phyloP scores from a whole-genome alignment of 2,797 vertebrate genomes.

The Myotis vivesi region DNA sequence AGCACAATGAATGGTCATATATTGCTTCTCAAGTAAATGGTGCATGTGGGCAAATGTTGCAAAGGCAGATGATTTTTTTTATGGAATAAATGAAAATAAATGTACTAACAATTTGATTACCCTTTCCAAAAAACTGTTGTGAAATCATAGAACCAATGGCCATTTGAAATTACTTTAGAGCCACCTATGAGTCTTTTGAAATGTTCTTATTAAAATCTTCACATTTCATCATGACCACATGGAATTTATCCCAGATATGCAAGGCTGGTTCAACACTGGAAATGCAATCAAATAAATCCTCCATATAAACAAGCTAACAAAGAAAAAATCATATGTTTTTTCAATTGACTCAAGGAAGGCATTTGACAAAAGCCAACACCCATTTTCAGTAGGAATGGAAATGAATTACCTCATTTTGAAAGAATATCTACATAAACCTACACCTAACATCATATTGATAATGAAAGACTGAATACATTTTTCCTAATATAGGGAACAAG shows the following conservation, averaged over 20 bases:
- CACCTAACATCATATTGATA: neutral
- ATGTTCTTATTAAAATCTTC: neutral
- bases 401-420: neutral
- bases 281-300: neutral
- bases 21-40: neutral
- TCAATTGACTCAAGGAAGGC: neutral
- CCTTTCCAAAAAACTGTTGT: neutral
- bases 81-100: neutral
- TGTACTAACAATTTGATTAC: neutral
- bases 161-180: neutral
- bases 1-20: neutral
- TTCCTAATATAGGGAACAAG: neutral
- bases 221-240: neutral
- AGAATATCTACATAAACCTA: neutral
- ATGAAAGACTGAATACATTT: neutral
- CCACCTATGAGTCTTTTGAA: neutral
- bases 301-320: neutral
- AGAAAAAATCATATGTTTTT: neutral
- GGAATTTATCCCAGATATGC: neutral
- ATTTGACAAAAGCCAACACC: neutral
- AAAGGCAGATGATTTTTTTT: neutral
- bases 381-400: neutral
- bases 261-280: neutral
- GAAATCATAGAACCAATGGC: neutral
- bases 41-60: neutral